Percentiles rank a stretch among this genome's conserved stretches.
Evolutionary conservation across 2,113 vertebrate species (phyloP).

Genomic region (Pavo muticus): DNA sequence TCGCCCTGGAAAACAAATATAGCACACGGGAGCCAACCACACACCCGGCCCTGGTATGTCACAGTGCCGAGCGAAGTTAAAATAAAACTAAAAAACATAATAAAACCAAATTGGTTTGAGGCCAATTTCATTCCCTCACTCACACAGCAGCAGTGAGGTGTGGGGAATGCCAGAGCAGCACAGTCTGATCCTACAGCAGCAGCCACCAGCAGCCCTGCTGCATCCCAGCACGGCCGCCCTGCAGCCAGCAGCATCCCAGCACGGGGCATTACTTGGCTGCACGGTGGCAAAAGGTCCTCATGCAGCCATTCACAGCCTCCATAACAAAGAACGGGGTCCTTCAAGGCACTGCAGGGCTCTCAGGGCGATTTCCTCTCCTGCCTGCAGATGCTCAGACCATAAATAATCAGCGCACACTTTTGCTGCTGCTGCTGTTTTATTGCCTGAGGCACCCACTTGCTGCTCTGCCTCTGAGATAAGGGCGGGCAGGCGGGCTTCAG

Average conservation of each 20-base stretch:
- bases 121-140: not conserved
- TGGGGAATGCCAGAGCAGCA: not conserved
- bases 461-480: conserved; percentile 17
- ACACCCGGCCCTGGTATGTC: not conserved
- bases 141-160: not conserved
- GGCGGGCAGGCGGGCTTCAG: conserved; percentile 13
- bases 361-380: not conserved
- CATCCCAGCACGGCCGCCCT: rapidly evolving
- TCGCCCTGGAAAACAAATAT: not conserved
- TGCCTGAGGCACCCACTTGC: not conserved
- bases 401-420: conserved; percentile 40
- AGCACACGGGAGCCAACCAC: not conserved
- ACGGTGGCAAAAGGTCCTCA: too few species aligned
- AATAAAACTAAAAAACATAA: not conserved
- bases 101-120: not conserved
- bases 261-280: not conserved
- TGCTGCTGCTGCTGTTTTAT: conserved; percentile 9
- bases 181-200: not conserved
- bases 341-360: not conserved
- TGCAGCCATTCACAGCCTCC: not conserved
- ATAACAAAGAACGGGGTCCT: not conserved
- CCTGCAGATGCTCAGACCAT: conserved; percentile 12
- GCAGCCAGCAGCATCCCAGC: rapidly evolving
- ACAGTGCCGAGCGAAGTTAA: rapidly evolving
- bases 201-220: rapidly evolving